phyloP scores from a whole-genome alignment of 2,888 invertebrate genomes.

The Drosophila meridionalis region DNA sequence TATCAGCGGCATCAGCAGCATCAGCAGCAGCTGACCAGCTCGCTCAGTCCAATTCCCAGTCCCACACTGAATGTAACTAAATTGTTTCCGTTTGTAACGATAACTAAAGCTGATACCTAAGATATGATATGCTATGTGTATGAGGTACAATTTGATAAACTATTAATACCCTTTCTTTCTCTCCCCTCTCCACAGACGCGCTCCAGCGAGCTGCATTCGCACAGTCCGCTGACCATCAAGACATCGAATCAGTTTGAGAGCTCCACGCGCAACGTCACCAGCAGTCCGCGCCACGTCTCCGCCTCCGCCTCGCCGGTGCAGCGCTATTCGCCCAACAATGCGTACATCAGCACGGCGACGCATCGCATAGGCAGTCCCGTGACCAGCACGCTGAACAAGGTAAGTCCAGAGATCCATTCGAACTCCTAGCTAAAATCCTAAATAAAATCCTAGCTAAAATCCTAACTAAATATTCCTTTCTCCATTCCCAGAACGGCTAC shows the following conservation, averaged over 20 bases:
- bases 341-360: constrained; percentile 86
- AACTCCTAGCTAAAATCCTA: not conserved
- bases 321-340: constrained; percentile 86
- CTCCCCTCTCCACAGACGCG: constrained; percentile 74
- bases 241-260: constrained; percentile 84
- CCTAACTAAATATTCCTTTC: too few relatives aligned
- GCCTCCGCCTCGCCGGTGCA: constrained; percentile 84
- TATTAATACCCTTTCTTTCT: constrained; percentile 2
- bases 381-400: constrained; percentile 70
- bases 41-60: constrained; percentile 84
- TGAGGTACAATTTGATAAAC: too few relatives aligned
- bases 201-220: constrained; percentile 83
- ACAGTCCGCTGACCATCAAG: constrained; percentile 85
- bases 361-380: constrained; percentile 84
- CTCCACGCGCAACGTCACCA: constrained; percentile 77
- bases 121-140: constrained; percentile 8
- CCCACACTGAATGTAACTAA: constrained; percentile 85
- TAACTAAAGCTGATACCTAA: constrained; percentile 7
- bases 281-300: constrained; percentile 83
- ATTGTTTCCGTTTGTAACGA: constrained; percentile 32
- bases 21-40: constrained; percentile 67
- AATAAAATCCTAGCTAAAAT: not conserved
- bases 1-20: constrained; percentile 45
- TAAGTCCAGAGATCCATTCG: constrained; percentile 3
- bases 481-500: constrained; percentile 74